phyloP scores from a whole-genome alignment of 2,888 invertebrate genomes.

The Athalia cordata region DNA sequence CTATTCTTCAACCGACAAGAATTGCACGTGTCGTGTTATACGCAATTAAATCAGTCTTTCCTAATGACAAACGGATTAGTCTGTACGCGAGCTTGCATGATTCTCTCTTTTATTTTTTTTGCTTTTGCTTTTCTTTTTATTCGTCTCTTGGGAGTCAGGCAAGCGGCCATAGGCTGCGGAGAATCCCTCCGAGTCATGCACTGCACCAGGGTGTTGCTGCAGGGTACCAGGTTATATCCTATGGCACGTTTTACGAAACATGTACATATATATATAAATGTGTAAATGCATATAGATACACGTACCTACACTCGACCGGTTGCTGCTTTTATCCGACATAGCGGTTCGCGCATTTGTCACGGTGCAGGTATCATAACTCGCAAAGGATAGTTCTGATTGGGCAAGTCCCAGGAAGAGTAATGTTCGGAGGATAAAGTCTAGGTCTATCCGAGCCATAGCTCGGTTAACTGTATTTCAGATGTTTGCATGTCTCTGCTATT shows the following conservation, averaged over 20 bases:
- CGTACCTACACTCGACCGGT: constrained; percentile 18
- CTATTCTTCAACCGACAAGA: neutral
- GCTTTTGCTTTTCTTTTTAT: too few species aligned
- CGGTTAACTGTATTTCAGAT: constrained; percentile 42
- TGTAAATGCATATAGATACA: neutral
- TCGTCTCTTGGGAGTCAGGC: too few species aligned
- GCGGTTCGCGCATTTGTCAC: constrained; percentile 44
- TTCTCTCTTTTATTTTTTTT: neutral
- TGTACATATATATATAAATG: neutral
- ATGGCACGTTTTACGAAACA: neutral
- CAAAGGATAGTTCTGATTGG: constrained; percentile 43
- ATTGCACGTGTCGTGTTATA: neutral
- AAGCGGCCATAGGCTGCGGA: too few species aligned
- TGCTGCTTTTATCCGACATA: constrained; percentile 32
- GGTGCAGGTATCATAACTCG: constrained; percentile 45
- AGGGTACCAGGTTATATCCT: neutral
- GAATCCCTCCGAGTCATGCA: too few species aligned
- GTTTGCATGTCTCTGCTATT: neutral
- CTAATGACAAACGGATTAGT: constrained; percentile 40
- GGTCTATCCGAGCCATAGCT: constrained; percentile 17
- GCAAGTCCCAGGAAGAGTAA: constrained; percentile 33
- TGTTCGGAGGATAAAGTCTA: constrained; percentile 40
- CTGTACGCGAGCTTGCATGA: neutral
- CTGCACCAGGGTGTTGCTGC: neutral
- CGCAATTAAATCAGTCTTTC: constrained; percentile 15